A percentile compares a stretch with the other conserved stretches of the same genome.
Evolutionary conservation across 1,140 invertebrate species (phyloP).

Genomic region (Lepidotrigona ventralis): DNA sequence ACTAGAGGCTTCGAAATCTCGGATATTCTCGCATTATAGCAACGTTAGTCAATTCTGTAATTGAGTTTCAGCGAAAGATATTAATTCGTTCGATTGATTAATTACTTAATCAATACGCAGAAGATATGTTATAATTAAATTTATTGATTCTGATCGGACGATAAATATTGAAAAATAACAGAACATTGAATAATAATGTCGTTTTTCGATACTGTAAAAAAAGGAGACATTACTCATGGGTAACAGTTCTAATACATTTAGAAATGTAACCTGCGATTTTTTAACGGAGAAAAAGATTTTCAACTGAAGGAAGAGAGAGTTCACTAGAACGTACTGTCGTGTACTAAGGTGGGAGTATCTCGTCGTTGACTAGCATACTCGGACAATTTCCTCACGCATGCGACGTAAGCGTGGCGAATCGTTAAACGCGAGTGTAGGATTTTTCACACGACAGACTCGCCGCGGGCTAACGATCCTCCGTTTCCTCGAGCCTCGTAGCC

Average conservation of each 20-base stretch:
- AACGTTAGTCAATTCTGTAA: neutral
- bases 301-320: no score
- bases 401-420: slow-evolving; percentile 40
- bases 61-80: neutral
- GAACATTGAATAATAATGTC: neutral
- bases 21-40: neutral
- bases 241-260: no score
- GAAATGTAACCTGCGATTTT: no score
- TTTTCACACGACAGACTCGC: slow-evolving; percentile 5
- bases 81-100: neutral
- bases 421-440: slow-evolving; percentile 28
- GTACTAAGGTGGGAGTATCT: neutral
- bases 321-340: neutral
- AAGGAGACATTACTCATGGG: no score
- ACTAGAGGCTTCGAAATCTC: neutral
- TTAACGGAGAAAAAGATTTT: no score
- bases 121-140: neutral
- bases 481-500: neutral
- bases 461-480: neutral
- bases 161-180: neutral
- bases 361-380: slow-evolving; percentile 13
- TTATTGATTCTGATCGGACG: neutral
- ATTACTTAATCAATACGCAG: neutral
- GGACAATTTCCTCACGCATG: slow-evolving; percentile 12
- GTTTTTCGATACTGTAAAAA: no score